Conservation (phyloP, 1,140 invertebrate genomes). For the Heterodera carotae region DNA sequence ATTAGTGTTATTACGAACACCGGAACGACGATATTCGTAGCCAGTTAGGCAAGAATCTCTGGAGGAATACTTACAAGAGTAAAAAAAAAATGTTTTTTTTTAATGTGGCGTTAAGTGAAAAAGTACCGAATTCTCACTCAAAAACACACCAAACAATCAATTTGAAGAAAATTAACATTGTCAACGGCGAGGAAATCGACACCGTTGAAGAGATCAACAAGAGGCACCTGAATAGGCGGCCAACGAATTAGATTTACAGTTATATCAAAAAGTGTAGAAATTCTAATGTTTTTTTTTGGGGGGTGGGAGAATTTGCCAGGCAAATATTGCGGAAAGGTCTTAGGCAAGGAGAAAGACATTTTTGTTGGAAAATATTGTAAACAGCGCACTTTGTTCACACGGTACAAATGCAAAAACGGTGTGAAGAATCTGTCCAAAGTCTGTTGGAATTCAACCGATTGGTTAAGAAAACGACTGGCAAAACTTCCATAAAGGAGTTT, state of each 20-base stretch:
- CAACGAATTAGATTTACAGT: neutral
- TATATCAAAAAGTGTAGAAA: too few species aligned
- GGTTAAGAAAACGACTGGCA: constrained; percentile 5
- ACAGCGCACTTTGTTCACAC: constrained; percentile 31
- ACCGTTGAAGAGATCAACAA: constrained; percentile 43
- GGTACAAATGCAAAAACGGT: constrained; percentile 37
- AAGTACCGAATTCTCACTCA: too few species aligned
- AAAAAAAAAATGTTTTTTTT: too few species aligned
- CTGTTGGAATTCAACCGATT: constrained; percentile 29
- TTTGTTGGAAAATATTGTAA: neutral
- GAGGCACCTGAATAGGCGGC: constrained; percentile 45
- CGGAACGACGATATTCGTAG: too few species aligned
- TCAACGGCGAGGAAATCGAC: constrained; percentile 42
- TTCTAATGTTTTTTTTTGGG: too few species aligned
- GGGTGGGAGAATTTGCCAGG: too few species aligned
- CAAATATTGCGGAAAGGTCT: too few species aligned
- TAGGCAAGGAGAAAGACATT: too few species aligned
- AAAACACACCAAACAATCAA: constrained; percentile 39
- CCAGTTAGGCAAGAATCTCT: too few species aligned
- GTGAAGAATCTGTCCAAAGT: constrained; percentile 34
- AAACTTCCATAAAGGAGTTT: constrained; percentile 43
- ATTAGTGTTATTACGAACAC: too few species aligned
- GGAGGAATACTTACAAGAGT: too few species aligned
- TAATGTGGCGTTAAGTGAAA: too few species aligned
- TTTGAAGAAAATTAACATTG: constrained; percentile 39